These are phyloP conservation scores for Enteromius paludinosus DNA, from an alignment of 2,797 vertebrate species.

Conservation along the genomic window DNA sequence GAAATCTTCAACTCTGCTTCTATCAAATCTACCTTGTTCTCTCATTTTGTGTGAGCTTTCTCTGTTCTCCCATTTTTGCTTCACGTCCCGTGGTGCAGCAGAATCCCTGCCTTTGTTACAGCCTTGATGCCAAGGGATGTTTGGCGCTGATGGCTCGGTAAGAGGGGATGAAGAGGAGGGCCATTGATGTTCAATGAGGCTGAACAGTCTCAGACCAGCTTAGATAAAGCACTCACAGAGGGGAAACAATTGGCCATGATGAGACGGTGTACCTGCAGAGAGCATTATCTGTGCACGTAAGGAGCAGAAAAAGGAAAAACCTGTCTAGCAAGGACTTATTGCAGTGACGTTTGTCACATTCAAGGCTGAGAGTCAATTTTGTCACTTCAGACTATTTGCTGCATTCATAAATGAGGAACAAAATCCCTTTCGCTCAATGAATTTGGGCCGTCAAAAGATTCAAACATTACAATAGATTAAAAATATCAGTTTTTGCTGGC, in stretches of 20 bases:
- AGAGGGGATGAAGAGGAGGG: slow-evolving; percentile 53
- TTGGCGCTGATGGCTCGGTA: slow-evolving; percentile 48
- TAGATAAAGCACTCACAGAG: slow-evolving; percentile 56
- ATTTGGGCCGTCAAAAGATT: background rate
- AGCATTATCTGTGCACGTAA: slow-evolving; percentile 56
- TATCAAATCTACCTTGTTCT: slow-evolving; percentile 21
- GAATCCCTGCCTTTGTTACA: slow-evolving; percentile 49
- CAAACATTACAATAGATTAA: slow-evolving; percentile 6
- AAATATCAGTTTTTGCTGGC: background rate
- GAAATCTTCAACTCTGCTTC: background rate
- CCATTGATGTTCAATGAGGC: slow-evolving; percentile 66
- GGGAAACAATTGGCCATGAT: slow-evolving; percentile 64
- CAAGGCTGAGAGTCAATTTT: slow-evolving; percentile 36
- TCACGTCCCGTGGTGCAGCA: slow-evolving; percentile 20
- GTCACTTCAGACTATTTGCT: slow-evolving; percentile 20
- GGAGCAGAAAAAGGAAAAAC: slow-evolving; percentile 46
- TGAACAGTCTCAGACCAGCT: slow-evolving; percentile 62
- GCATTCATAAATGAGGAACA: slow-evolving; percentile 8
- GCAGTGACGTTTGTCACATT: slow-evolving; percentile 48
- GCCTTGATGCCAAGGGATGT: slow-evolving; percentile 45
- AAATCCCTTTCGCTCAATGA: background rate
- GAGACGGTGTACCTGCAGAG: slow-evolving; percentile 55
- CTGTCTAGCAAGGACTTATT: slow-evolving; percentile 50
- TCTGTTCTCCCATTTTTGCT: background rate
- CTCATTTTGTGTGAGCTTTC: slow-evolving; percentile 26